Base-by-base conservation (phyloP, 2,888 invertebrate genomes). In the Lobophora halterata region DNA sequence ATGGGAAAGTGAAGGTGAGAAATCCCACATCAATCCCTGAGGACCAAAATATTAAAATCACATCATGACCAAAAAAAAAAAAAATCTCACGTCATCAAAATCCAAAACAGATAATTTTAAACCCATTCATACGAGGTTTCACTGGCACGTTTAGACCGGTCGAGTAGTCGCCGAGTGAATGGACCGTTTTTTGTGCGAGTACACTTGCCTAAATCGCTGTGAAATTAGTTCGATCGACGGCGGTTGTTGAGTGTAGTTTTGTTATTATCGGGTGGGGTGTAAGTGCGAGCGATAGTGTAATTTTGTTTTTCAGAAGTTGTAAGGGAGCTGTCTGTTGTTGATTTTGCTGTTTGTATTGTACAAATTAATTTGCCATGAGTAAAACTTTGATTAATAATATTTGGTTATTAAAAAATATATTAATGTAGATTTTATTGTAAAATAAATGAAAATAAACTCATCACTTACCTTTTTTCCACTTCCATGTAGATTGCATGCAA, bases 121-220 rank as follows among this genome's bases (percentile, higher is more conserved):
- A 37, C 37, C 51, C 64, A 65, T 69, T 72, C 70, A 71, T 65
- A 39, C 33, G 55, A 54, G 55, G 63, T 71, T 68, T 67, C 66
- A 58, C 66, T 56, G 38, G 49, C 59, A 51, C 52, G 49, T 43
- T 8, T 39, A 52, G 62, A 53, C 46, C 58, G 55, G 49, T 45
- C 58, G 59, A 58, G 60, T 58, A 61, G 55, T 47, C 54, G 46
- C 46, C 43, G 52, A 66, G 79, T 86, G 85, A 86, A 86, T 86
- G 85, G 82, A 30, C 30, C 35, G 57, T 71, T 80, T 86, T 86
- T 85, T 79, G 77, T 68, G 50, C 60, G 47, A 66, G 71, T 76
- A 79, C 83, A 85, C 85, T 86, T 81, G 82, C 65, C 78, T 69
- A 80, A 87, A 86, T 87, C 83, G 61, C 62, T 82, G 83, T 83